Base-by-base conservation (phyloP, 1,140 invertebrate genomes). In the Cotesia typhae region DNA sequence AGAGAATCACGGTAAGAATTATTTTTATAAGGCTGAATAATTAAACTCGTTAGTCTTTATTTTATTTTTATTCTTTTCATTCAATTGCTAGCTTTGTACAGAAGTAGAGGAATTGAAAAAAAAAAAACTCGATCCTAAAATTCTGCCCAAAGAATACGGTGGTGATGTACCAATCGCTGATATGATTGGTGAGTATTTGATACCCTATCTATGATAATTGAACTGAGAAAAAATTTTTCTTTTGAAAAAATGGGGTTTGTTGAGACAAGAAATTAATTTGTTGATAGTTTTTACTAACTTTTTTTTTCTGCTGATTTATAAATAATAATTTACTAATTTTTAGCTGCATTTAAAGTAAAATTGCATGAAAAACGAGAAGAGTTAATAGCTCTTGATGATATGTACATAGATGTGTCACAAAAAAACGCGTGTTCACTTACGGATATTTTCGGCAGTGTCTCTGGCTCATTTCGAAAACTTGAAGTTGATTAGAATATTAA, bases 61-160 rank as follows among this genome's bases (percentile, higher is more conserved):
- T 28, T 1, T 28, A 2, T 28, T 28, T 28, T 28, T 28, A 3
- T 28, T 28, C 28, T 28, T 28, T 28, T 28, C 28, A 28, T 28
- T 28, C 28, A 28, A 28, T 28, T 28, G 28, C 28, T 28, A 28
- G 28, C 1, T 28, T 28, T 28, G 28, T 28, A 28, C 28, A 28
- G 28, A 28, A 1, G 28, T 28, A 28, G 28, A 28, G 28, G 28
- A 28, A 28, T 28, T 28, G 28, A 28, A 28, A 28, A 28, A 14
- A 14, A 14, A 28, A 28, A 28, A 28, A 28, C 89, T 96, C 1
- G 89, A 94, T 78, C 88, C 90, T 5, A 90, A 91, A 71, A 94
- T 95, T 78, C 83, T 96, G 63, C 95, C 94, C 0, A 93, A 93
- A 81, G 95, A 96, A 82, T 96, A 95, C 79, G 94, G 94, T 1